These are phyloP conservation scores for Drosophila subquinaria DNA, from an alignment of 2,888 invertebrate species.

Conservation along the genomic window DNA sequence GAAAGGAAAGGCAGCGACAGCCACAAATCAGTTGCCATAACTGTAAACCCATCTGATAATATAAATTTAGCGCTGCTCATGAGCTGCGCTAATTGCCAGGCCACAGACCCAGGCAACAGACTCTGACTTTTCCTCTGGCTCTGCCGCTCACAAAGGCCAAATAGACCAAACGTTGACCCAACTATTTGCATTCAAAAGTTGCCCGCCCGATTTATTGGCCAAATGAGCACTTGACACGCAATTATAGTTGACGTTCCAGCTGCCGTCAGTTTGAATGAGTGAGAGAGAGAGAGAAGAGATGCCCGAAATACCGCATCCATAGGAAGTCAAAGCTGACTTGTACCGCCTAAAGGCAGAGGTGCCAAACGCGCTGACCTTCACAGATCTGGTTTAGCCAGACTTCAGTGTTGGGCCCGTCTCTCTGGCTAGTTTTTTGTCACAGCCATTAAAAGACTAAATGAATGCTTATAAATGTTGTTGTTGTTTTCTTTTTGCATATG, in stretches of 20 bases:
- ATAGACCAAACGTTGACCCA: slow-evolving; percentile 26
- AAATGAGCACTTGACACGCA: slow-evolving; percentile 59
- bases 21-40: slow-evolving; percentile 74
- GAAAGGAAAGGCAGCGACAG: slow-evolving; percentile 68
- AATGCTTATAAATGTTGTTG: slow-evolving; percentile 34
- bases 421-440: slow-evolving; percentile 34
- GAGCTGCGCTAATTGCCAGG: slow-evolving; percentile 68
- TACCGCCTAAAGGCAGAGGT: slow-evolving; percentile 36
- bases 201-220: slow-evolving; percentile 58
- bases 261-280: background rate
- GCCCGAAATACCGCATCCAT: slow-evolving; percentile 9
- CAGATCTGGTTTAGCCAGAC: slow-evolving; percentile 64
- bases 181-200: slow-evolving; percentile 51
- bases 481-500: slow-evolving; percentile 62
- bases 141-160: slow-evolving; percentile 3
- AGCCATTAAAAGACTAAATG: slow-evolving; percentile 58
- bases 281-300: background rate
- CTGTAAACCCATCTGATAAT: slow-evolving; percentile 75
- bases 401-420: slow-evolving; percentile 36
- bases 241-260: slow-evolving; percentile 51
- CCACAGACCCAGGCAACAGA: slow-evolving; percentile 30
- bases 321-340: slow-evolving; percentile 24
- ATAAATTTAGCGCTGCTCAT: slow-evolving; percentile 67
- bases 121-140: background rate
- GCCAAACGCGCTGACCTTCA: slow-evolving; percentile 72